Percentiles rank a stretch among this genome's conserved stretches.
These are phyloP conservation scores for Rhopilema esculentum DNA, from an alignment of 30 jellyfish, hydroid and myxozoan species.

Conservation along the genomic window DNA sequence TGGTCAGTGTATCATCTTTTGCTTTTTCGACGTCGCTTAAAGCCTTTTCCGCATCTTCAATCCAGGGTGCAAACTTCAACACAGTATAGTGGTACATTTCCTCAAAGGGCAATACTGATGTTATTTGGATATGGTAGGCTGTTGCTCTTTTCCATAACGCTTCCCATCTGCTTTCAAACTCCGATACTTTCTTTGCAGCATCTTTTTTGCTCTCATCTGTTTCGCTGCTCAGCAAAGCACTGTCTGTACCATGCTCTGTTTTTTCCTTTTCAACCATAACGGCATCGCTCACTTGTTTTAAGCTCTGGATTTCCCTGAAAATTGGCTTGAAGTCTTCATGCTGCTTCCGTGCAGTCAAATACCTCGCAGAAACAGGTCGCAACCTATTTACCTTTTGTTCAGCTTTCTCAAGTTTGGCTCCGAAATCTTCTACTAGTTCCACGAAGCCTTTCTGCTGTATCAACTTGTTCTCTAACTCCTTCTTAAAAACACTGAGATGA, in stretches of 20 bases:
- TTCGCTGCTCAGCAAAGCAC: conserved; percentile 11
- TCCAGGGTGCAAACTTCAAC: conserved; percentile 86
- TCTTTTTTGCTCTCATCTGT: conserved; percentile 38
- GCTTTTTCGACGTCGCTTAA: conserved; percentile 32
- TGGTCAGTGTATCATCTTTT: conserved; percentile 39
- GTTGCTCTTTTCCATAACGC: conserved; percentile 62
- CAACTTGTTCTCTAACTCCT: conserved; percentile 56
- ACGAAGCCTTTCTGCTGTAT: conserved; percentile 68
- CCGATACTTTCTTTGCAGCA: conserved; percentile 36
- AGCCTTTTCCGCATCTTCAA: conserved; percentile 79
- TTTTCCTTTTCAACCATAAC: conserved; percentile 59
- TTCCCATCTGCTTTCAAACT: conserved; percentile 59
- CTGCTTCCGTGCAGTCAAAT: conserved; percentile 83
- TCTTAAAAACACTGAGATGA: conserved; percentile 74
- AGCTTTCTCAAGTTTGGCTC: conserved; percentile 26
- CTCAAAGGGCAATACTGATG: conserved; percentile 89
- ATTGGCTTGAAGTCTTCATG: conserved; percentile 91
- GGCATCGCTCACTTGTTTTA: conserved; percentile 66
- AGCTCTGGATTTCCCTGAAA: conserved; percentile 69
- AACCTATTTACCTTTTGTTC: conserved; percentile 66
- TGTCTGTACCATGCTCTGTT: conserved; percentile 33
- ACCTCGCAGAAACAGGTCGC: conserved; percentile 90
- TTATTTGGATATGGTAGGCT: conserved; percentile 71
- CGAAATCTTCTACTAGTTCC: conserved; percentile 69
- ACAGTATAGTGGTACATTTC: conserved; percentile 75